Evolutionary conservation across 2,113 vertebrate species (phyloP), one percentile per base, ranked within the genome.

Genomic region (Neolamprologus hecqui): DNA sequence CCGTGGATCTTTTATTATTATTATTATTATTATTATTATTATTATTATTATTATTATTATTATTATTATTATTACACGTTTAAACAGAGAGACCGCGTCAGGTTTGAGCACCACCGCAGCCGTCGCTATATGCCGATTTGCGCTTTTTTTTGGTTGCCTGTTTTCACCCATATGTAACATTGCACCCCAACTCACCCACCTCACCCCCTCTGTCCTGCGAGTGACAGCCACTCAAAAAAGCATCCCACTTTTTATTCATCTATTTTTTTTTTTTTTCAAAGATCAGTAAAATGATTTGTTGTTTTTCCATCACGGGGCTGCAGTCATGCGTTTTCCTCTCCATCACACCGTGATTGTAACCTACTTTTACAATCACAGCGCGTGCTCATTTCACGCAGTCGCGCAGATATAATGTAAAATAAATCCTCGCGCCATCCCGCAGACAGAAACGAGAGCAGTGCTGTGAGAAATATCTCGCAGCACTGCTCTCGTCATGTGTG

Each of bases 311-410:
- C 68, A 40, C 6, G 83, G 42, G 80, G 83, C 79, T 85, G 84
- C 89, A 53, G 81, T 90, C 84, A 54, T 85, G 89, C 83, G 15
- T 85, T 81, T 49, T 35, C 19, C 55, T 55, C 68, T 80, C 82
- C 37, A 33, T 90, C 86, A 81, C 86, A 80, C 58, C 58, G 54
- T 60, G 83, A 83, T 84, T 90, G 84, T 88, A 91, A 92, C 93
- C 90, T 90, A 88, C 91, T 91, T 91, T 60, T 28, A 65, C 60
- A 2, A 37, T 37, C 19, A 65, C 60, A 79, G 68, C 84, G 51
- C 75, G 81, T 82, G 83, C 85, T 83, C 49, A 35, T 86, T 82
- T 85, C 58, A 77, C 55, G 28, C 79, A 55, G 77, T 70, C 88
- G 60, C 19, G 73, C 80, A 87, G 88, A 87, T 82, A 73, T 82